Base-by-base conservation (phyloP, 2,888 invertebrate genomes). In the Mythimna vitellina region DNA sequence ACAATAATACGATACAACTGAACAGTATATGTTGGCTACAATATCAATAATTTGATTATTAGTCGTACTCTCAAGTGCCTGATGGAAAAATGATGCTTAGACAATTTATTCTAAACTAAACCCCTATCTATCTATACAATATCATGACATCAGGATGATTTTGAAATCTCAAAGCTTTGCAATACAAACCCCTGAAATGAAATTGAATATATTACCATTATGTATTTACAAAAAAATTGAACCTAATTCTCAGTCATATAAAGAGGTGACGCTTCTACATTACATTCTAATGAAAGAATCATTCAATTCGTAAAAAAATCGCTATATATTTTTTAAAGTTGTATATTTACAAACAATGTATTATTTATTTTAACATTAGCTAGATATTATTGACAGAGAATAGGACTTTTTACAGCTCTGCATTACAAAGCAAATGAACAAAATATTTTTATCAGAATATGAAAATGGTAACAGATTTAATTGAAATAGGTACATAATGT, bases 231-330 rank as follows among this genome's bases (percentile, higher is more conserved):
- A 83, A 91, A 91, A 88, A 92, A 93, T 94, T 95, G 93, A 95
- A 95, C 93, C 95, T 92, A 92, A 95, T 94, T 95, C 93, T 95
- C 95, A 95, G 95, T 95, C 94, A 94, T 93, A 94, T 94, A 90
- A 92, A 89, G 91, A 92, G 91, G 91, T 90, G 90, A 87, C 89
- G 86, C 86, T 89, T 86, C 84, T 80, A 77, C 58, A 75, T 82
- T 84, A 76, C 73, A 78, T 74, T 79, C 74, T 75, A 77, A 76
- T 68, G 62, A 70, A 76, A 77, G 68, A 46, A 78, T 46, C 73
- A 73, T 72, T 76, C 57, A 81, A 76, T 73, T 81, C 72, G 78
- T 79, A 83, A 86, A 81, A 87, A 81, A 81, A 74, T 77, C 68
- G 61, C 57, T 63, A 64, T 70, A 58, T 32, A n/a, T 53, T 70